A percentile compares a stretch with the other conserved stretches of the same genome.
These are phyloP conservation scores for Ciona savignyi DNA, from an alignment of 23 tunicate species.

Conservation along the genomic window DNA sequence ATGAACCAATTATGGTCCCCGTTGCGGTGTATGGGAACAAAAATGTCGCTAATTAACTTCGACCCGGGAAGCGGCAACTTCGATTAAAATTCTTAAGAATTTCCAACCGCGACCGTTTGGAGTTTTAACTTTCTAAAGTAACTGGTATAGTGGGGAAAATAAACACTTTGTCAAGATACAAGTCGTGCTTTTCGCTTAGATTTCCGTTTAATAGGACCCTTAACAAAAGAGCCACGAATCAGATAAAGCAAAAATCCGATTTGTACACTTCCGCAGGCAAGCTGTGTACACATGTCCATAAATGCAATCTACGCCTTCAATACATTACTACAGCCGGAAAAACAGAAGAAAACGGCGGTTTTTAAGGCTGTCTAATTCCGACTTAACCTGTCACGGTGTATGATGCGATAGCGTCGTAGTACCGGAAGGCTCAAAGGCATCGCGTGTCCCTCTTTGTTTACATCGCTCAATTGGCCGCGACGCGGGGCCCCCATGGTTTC, in stretches of 20 bases:
- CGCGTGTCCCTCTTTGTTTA: neutral
- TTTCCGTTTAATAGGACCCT: neutral
- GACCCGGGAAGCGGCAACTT: neutral
- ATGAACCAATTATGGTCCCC: neutral
- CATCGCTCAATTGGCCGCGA: neutral
- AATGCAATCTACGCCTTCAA: too few relatives aligned
- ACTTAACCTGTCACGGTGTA: neutral
- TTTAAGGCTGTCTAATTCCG: neutral
- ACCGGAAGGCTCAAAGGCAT: neutral
- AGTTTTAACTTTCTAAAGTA: neutral
- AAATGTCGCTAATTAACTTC: neutral
- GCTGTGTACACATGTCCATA: constrained; percentile 2
- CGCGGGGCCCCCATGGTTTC: neutral
- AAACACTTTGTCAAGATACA: neutral
- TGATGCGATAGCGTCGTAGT: neutral
- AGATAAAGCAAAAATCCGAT: neutral
- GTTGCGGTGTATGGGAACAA: neutral
- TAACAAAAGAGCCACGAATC: neutral
- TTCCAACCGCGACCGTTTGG: neutral
- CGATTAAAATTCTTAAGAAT: neutral
- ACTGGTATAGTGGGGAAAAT: neutral
- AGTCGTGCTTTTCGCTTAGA: neutral
- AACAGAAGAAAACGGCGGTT: too few relatives aligned
- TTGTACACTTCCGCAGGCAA: neutral
- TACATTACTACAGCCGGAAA: too few relatives aligned